A percentile compares a stretch with the other conserved stretches of the same genome.
Evolutionary conservation across 2,113 vertebrate species (phyloP).

Genomic region (Phalacrocorax aristotelis): DNA sequence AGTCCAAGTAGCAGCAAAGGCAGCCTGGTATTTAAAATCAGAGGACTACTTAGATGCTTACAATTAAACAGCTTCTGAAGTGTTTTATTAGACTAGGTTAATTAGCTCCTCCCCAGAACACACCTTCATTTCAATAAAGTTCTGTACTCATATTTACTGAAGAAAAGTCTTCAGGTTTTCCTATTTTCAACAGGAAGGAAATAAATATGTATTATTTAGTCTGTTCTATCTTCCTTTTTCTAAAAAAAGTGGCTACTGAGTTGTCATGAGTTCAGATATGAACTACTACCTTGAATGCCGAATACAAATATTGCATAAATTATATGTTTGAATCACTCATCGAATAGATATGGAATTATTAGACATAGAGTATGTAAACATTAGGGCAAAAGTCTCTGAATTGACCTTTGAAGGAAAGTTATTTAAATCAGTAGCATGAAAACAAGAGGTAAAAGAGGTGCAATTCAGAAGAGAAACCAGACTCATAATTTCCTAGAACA

Average conservation of each 20-base stretch:
- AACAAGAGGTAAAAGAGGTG: slow-evolving; percentile 10
- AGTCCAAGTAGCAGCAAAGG: background rate
- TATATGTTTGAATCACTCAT: background rate
- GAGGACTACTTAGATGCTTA: background rate
- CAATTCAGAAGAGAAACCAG: background rate
- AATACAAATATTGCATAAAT: slow-evolving; percentile 50
- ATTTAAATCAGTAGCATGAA: slow-evolving; percentile 22
- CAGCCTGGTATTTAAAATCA: background rate
- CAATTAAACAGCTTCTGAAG: background rate
- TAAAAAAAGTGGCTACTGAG: background rate
- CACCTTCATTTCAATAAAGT: background rate
- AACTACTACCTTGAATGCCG: background rate
- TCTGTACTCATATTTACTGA: background rate
- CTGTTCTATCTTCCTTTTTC: background rate
- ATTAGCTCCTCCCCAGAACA: background rate
- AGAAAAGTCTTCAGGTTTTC: background rate
- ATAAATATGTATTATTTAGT: background rate
- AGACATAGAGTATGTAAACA: slow-evolving; percentile 19
- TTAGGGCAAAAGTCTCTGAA: slow-evolving; percentile 28
- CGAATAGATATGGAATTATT: slow-evolving; percentile 57
- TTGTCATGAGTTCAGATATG: background rate
- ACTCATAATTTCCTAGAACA: background rate
- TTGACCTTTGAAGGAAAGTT: slow-evolving; percentile 24
- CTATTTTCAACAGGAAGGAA: background rate
- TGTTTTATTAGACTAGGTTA: background rate